A percentile compares a stretch with the other conserved stretches of the same genome.
Evolutionary conservation across 2,888 invertebrate genomes (phyloP).

Genomic region (Lysandra coridon): DNA sequence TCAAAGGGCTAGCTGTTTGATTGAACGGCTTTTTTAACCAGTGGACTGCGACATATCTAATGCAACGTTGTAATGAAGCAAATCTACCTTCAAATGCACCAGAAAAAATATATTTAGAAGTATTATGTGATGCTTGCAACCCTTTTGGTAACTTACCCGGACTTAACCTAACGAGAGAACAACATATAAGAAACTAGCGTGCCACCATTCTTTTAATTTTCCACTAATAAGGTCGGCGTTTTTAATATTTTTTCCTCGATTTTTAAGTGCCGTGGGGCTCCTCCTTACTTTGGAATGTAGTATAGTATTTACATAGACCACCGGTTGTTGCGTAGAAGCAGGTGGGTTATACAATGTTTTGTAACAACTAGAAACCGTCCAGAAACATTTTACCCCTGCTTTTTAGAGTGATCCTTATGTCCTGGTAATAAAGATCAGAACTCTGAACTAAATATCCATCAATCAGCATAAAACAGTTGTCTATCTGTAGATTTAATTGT

Average conservation of each 20-base stretch:
- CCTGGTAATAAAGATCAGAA: not conserved
- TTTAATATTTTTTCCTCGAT: not conserved
- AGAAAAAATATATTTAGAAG: no score
- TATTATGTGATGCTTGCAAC: no score
- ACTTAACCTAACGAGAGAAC: no score
- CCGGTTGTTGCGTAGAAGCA: not conserved
- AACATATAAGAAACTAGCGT: no score
- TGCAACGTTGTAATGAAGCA: no score
- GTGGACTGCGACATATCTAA: no score
- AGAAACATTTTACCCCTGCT: not conserved
- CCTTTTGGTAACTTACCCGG: no score
- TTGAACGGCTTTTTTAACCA: no score
- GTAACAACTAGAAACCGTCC: not conserved
- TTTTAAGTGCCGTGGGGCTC: not conserved
- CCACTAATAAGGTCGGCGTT: not conserved
- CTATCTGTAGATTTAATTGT: constrained; percentile 10
- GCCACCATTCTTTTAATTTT: not conserved
- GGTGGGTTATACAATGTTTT: not conserved
- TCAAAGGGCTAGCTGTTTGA: no score
- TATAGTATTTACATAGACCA: constrained; percentile 17
- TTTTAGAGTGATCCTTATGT: not conserved
- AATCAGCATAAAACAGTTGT: not conserved
- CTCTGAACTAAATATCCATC: not conserved
- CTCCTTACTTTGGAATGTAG: not conserved
- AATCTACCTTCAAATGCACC: no score